A percentile compares a stretch with the other conserved stretches of the same genome.
These are phyloP conservation scores for Coracias cyanogaster DNA, from an alignment of 2,797 vertebrate species.

Conservation along the genomic window DNA sequence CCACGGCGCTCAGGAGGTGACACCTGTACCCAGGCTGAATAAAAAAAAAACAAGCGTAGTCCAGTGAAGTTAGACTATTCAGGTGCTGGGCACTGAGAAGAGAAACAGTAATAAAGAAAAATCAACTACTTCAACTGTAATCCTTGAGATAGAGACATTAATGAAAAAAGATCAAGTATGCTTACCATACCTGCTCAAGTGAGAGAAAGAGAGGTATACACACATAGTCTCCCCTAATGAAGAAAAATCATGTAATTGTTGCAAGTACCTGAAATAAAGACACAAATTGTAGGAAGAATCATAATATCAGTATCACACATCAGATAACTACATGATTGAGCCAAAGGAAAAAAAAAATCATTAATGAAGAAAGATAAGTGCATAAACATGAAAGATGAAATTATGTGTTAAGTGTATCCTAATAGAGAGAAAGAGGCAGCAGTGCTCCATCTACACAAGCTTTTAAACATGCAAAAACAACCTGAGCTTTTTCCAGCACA, in stretches of 20 bases:
- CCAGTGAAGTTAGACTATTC: background rate
- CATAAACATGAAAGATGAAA: background rate
- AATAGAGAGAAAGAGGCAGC: background rate
- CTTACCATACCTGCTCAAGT: background rate
- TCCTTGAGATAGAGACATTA: background rate
- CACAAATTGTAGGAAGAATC: background rate
- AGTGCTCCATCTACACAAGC: background rate
- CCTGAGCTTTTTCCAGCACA: background rate
- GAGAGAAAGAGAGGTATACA: background rate
- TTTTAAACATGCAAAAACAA: background rate
- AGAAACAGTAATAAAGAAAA: background rate
- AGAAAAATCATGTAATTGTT: background rate
- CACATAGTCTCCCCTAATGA: background rate
- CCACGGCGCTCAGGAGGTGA: background rate
- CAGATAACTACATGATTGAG: background rate
- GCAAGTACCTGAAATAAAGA: background rate
- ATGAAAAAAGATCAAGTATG: background rate
- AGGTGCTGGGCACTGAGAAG: background rate
- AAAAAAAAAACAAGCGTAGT: background rate
- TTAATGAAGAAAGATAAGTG: background rate
- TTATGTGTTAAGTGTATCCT: fast-evolving
- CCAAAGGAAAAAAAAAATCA: fast-evolving
- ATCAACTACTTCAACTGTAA: background rate
- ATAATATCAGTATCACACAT: background rate
- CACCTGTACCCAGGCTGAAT: background rate